Evolutionary conservation across 2,797 vertebrate genomes (phyloP).

Genomic region (Sebastolobus alascanus): DNA sequence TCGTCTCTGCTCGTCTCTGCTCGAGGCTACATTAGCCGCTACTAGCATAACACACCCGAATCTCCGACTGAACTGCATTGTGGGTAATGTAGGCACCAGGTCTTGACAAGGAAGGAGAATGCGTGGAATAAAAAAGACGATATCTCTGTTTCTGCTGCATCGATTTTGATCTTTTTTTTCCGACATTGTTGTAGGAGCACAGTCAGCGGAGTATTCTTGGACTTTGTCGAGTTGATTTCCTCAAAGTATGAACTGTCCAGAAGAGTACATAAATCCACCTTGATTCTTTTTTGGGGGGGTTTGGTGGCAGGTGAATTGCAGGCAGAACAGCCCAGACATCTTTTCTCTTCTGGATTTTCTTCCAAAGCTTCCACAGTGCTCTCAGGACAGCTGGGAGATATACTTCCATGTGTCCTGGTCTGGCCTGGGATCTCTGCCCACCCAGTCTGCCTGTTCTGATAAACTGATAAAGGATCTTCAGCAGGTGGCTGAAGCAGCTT

Average conservation of each 20-base stretch:
- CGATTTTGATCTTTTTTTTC: neutral
- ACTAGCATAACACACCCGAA: no score
- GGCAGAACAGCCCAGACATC: neutral
- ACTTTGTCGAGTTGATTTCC: neutral
- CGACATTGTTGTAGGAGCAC: neutral
- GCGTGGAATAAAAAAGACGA: neutral
- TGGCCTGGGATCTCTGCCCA: constrained; percentile 4
- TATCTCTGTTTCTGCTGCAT: neutral
- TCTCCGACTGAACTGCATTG: no score
- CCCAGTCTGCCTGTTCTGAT: neutral
- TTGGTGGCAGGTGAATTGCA: neutral
- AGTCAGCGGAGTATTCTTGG: neutral
- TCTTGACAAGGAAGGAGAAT: neutral
- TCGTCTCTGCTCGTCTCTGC: no score
- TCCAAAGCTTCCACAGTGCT: neutral
- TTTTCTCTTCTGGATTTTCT: neutral
- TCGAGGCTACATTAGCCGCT: no score
- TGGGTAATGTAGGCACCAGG: neutral
- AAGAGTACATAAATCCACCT: neutral
- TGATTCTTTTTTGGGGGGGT: neutral
- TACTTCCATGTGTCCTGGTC: neutral
- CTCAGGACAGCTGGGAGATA: neutral
- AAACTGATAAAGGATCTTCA: neutral
- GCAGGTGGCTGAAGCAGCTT: neutral
- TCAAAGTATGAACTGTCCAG: neutral